Conservation (phyloP, 2,113 vertebrate genomes). For the Vanacampus margaritifer region DNA sequence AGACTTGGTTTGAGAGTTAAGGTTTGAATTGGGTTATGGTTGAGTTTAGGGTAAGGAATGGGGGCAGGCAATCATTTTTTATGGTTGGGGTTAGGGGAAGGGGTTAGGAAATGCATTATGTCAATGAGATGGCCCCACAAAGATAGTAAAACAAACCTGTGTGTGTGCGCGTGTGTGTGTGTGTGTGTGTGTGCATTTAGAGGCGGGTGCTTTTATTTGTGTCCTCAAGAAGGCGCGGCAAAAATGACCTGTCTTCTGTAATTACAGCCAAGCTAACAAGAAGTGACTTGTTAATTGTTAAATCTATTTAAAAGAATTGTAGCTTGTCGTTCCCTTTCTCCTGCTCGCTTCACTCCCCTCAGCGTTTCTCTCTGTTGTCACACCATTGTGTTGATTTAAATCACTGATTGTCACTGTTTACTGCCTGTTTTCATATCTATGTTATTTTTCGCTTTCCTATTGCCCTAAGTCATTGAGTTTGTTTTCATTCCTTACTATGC, state of each 20-base stretch:
- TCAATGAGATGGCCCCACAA: no score
- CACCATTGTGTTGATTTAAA: conserved; percentile 29
- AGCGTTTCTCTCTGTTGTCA: conserved; percentile 21
- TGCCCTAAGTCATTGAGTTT: not conserved
- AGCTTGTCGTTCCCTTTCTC: conserved; percentile 42
- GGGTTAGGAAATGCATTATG: no score
- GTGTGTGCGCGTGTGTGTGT: conserved; percentile 1
- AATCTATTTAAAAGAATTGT: conserved; percentile 76
- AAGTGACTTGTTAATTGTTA: conserved; percentile 76
- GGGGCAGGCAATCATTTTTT: no score
- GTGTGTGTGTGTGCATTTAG: conserved; percentile 6
- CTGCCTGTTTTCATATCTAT: not conserved
- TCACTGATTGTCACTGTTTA: conserved; percentile 18
- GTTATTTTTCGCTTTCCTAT: not conserved
- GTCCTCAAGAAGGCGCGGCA: conserved; percentile 47
- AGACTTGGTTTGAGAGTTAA: no score
- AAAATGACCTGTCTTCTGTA: conserved; percentile 75
- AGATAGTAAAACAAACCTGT: no score
- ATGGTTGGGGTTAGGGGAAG: no score
- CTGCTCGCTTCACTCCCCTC: conserved; percentile 8
- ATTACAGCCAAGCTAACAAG: conserved; percentile 69
- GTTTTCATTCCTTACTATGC: conserved; percentile 4
- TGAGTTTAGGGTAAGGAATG: no score
- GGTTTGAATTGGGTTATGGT: no score
- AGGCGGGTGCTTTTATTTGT: conserved; percentile 56